These are phyloP conservation scores for Carcina quercana DNA, from an alignment of 2,888 invertebrate species.

Conservation along the genomic window DNA sequence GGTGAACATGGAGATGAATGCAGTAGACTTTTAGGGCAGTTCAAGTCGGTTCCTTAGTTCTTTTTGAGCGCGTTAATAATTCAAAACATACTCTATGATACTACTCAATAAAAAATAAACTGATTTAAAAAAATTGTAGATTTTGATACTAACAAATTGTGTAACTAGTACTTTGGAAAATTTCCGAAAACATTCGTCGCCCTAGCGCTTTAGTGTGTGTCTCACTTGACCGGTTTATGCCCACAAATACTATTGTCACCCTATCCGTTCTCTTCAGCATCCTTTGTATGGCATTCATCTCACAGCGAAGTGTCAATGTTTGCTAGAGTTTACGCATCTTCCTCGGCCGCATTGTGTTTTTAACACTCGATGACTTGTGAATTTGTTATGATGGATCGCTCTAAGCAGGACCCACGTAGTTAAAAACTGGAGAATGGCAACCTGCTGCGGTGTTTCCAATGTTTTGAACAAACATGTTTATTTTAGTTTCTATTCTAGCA, in stretches of 20 bases:
- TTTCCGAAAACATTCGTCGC: too few relatives aligned
- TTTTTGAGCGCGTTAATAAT: too few relatives aligned
- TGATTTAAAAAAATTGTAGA: too few relatives aligned
- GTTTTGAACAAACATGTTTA: constrained; percentile 23
- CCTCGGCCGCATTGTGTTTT: constrained; percentile 60
- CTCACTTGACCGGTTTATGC: too few relatives aligned
- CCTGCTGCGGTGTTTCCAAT: constrained; percentile 30
- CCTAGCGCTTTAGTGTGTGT: too few relatives aligned
- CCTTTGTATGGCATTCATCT: constrained; percentile 61
- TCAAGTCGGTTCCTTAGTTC: too few relatives aligned
- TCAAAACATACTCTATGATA: too few relatives aligned
- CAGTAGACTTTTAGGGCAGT: too few relatives aligned
- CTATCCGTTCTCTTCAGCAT: constrained; percentile 48
- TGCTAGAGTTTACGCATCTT: constrained; percentile 60
- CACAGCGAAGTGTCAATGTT: constrained; percentile 68
- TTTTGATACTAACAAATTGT: too few relatives aligned
- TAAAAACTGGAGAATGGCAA: constrained; percentile 44
- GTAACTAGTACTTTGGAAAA: too few relatives aligned
- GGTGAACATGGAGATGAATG: too few relatives aligned
- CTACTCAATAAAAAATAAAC: too few relatives aligned
- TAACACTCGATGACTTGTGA: constrained; percentile 70
- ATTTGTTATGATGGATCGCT: constrained; percentile 69
- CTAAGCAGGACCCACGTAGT: constrained; percentile 30
- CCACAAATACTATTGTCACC: constrained; percentile 56
- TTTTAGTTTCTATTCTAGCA: constrained; percentile 13